These are phyloP conservation scores for Uloborus plumipes DNA, from an alignment of 2,888 invertebrate species.

Conservation along the genomic window DNA sequence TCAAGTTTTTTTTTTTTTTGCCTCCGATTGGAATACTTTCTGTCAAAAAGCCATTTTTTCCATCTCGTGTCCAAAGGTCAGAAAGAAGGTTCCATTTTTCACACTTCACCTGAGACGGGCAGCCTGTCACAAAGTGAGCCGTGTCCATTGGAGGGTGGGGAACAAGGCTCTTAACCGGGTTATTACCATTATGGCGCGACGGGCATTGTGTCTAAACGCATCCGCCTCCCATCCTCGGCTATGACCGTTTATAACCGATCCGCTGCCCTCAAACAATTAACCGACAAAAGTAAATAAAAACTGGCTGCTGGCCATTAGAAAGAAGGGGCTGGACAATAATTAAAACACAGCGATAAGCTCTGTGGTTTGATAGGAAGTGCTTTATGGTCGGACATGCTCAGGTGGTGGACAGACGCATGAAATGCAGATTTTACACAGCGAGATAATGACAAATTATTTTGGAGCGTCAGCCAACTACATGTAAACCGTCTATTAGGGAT, in stretches of 20 bases:
- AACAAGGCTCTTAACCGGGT: constrained; percentile 5
- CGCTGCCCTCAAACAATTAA: constrained; percentile 1
- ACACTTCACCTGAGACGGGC: not conserved
- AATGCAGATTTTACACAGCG: too few relatives aligned
- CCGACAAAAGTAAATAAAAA: constrained; percentile 4
- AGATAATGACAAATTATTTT: too few relatives aligned
- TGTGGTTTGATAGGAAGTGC: not conserved
- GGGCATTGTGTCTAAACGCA: constrained; percentile 2
- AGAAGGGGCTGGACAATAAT: not conserved
- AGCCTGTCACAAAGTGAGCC: not conserved
- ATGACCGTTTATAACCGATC: constrained; percentile 5
- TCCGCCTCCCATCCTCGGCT: constrained; percentile 5
- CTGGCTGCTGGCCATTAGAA: too few relatives aligned
- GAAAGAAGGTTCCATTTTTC: too few relatives aligned
- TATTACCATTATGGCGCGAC: constrained; percentile 4
- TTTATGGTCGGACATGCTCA: not conserved
- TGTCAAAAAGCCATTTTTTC: too few relatives aligned
- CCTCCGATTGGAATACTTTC: too few relatives aligned
- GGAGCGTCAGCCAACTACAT: too few relatives aligned
- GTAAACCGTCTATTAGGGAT: too few relatives aligned
- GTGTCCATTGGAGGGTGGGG: constrained; percentile 1
- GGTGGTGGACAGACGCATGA: too few relatives aligned
- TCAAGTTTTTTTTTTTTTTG: too few relatives aligned
- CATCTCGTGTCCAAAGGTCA: too few relatives aligned
- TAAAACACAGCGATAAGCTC: not conserved